Evolutionary conservation across 2,113 vertebrate species (phyloP), one percentile per base, ranked within the genome.

Genomic region (Pleuronectes platessa): DNA sequence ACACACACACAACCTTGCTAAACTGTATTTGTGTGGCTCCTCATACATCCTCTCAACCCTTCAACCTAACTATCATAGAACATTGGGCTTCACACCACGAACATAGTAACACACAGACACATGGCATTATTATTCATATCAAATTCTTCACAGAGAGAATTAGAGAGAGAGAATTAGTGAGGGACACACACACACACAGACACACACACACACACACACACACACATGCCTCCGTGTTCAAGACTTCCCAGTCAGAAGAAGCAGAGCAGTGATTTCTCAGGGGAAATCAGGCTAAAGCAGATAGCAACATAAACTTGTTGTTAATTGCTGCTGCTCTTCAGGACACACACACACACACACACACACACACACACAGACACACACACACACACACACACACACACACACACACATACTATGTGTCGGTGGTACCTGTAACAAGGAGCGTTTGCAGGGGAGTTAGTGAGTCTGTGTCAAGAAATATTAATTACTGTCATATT

Each of bases 211-310:
- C 49, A 65, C 10, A 78, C 21, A 82, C 24, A 76, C 55, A 81
- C 58, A 76, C 67, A 71, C 66, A 73, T 24, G 64, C 58, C 35
- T 20, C 18, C 21, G 1, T 9, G 20, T 71, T 71, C 21, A 67
- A 86, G 74, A 86, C 66, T 79, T 83, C 56, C 58, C 79, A 83
- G 85, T 81, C 76, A 89, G 79, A 89, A 75, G 85, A 78, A 87
- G 84, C 74, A 81, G 64, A 81, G 76, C 66, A 45, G 31, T 84
- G 81, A 93, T 88, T 89, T 93, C 93, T 92, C 90, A 31, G 53
- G 91, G 94, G 93, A 95, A 95, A 95, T 94, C 90, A 94, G 85
- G 61, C 27, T 79, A 63, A 89, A 79, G 82, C 86, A 80, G 81
- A 92, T 69, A 85, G 83, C 85, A 90, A 91, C 80, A 78, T 87